Base-by-base conservation (phyloP, 2,888 invertebrate genomes). In the Sphaeridia pumilis region DNA sequence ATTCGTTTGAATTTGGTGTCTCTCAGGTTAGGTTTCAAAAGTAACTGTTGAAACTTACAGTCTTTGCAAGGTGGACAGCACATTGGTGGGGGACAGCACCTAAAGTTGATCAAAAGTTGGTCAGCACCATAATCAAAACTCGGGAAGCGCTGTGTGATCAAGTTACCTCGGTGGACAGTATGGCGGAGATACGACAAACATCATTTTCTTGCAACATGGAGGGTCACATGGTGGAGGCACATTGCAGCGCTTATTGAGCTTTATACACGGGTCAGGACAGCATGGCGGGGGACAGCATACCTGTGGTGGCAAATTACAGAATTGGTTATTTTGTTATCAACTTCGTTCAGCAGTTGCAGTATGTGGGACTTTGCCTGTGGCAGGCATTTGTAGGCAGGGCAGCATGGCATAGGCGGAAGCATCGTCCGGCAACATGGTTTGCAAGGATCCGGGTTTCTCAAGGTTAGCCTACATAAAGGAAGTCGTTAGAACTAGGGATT, bases 181-280 rank as follows among this genome's bases (percentile, higher is more conserved):
- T 2, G 63, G 63, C 20, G 63, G 59, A 2, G 56, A 57, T 0
- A 63, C 63, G 2, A 63, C 63, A 21, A 63, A 44, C 4, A 58
- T 57, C 59, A 60, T 59, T 47, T 60, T 59, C 50, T 58, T 60
- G 57, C 63, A 63, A 25, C 63, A 63, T 10, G 60, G 59, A 7
- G 50, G 50, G 27, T 52, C 56, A 44, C 63, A 63, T 1, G 63
- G 60, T 21, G 63, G 63, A n/a, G 60, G 63, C 31, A 60, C 56
- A 38, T 58, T 60, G 31, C 63, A 63, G 44, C 42, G 55, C 26
- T 49, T 48, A 36, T 60, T 58, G 12, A 58, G 58, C 28, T 47
- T 48, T 22, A 63, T 63, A 25, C 63, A 63, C n/a, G 63, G 61
- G 57, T 63, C 63, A 3, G 63, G 60, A 35, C 58, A 61, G 28